Conservation (phyloP, 2,888 invertebrate species). For the Biston stratarius region DNA sequence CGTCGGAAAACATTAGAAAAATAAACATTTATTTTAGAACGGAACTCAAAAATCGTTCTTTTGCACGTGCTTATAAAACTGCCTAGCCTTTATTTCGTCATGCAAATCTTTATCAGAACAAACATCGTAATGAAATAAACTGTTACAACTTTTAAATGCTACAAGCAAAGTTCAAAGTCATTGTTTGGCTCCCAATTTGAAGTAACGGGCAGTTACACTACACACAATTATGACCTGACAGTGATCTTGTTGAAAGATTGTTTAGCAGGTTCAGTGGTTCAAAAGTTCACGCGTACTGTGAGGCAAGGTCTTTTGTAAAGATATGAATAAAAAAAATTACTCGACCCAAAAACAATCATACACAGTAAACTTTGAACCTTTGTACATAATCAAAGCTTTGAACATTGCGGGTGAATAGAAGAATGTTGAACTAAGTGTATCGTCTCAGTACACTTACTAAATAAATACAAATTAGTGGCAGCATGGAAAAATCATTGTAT, state of each 20-base stretch:
- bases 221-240: constrained; percentile 37
- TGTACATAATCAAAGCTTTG: too few relatives aligned
- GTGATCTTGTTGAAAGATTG: constrained; percentile 41
- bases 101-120: constrained; percentile 33
- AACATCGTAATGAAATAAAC: constrained; percentile 39
- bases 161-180: constrained; percentile 41
- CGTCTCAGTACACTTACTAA: too few relatives aligned
- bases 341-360: too few relatives aligned
- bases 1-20: too few relatives aligned
- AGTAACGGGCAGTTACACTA: constrained; percentile 33
- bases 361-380: too few relatives aligned
- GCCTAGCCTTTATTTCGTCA: constrained; percentile 11
- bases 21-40: neutral
- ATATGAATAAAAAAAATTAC: neutral
- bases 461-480: too few relatives aligned
- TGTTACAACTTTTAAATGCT: constrained; percentile 17
- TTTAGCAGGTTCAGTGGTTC: constrained; percentile 28
- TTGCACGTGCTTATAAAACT: neutral
- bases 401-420: too few relatives aligned
- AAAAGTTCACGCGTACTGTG: constrained; percentile 30
- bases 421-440: too few relatives aligned
- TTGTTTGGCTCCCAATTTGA: constrained; percentile 30
- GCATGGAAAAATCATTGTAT: too few relatives aligned
- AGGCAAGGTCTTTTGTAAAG: constrained; percentile 32
- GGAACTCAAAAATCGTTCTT: neutral